A percentile compares a stretch with the other conserved stretches of the same genome.
These are phyloP conservation scores for Phalacrocorax brasilianus DNA, from an alignment of 2,113 vertebrate species.

Conservation along the genomic window DNA sequence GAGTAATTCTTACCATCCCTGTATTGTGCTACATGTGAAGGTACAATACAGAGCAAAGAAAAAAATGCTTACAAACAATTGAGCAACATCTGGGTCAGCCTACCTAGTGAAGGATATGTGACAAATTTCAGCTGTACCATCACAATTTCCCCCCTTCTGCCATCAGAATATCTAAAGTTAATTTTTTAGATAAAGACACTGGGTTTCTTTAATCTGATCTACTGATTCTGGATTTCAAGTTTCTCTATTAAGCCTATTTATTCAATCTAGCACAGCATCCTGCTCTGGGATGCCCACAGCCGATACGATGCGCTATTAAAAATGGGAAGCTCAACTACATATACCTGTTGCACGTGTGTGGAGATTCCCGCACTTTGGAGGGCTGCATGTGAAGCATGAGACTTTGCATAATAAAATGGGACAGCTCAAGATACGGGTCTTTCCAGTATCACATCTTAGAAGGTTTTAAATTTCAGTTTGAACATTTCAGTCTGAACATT, in stretches of 20 bases:
- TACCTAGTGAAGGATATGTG: neutral
- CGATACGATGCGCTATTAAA: neutral
- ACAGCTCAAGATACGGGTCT: neutral
- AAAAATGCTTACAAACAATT: neutral
- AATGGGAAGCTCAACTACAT: neutral
- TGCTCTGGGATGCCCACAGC: neutral
- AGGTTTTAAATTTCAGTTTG: neutral
- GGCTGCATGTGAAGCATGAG: neutral
- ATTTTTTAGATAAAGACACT: neutral
- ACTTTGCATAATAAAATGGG: neutral
- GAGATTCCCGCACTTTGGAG: slow-evolving; percentile 18
- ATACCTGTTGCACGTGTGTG: neutral
- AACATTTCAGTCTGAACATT: neutral
- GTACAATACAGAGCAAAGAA: neutral
- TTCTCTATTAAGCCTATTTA: neutral
- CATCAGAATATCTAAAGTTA: neutral
- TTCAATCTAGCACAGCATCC: neutral
- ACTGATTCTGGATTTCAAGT: neutral
- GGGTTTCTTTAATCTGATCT: neutral
- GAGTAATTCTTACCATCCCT: neutral
- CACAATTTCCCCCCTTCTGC: fast-evolving
- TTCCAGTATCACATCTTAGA: neutral
- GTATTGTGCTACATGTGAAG: neutral
- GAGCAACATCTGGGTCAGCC: neutral
- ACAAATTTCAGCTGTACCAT: neutral